Evolutionary conservation across 2,113 vertebrate species (phyloP).

Genomic region (Antennarius striatus): DNA sequence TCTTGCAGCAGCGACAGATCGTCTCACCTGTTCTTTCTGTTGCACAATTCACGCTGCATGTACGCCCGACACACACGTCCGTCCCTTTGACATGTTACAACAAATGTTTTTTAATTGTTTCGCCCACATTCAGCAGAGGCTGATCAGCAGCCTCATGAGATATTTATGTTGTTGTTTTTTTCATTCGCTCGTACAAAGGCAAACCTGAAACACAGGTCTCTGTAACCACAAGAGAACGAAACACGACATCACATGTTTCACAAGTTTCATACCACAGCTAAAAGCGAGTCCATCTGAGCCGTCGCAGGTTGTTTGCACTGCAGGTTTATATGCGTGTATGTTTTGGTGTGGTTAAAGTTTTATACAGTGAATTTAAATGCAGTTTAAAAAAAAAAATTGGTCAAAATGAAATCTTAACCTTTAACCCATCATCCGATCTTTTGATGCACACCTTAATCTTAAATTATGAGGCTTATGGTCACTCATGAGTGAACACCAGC

Average conservation of each 20-base stretch:
- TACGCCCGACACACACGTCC: too few relatives aligned
- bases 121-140: constrained; percentile 15
- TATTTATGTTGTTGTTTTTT: not conserved
- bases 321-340: constrained; percentile 32
- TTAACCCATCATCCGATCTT: not conserved
- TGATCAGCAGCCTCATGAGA: constrained; percentile 7
- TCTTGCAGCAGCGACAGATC: constrained; percentile 60
- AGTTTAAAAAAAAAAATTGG: too few relatives aligned
- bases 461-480: constrained; percentile 11
- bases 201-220: constrained; percentile 52
- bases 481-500: constrained; percentile 3
- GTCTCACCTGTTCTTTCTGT: constrained; percentile 58
- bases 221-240: not conserved
- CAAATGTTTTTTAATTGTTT: constrained; percentile 26
- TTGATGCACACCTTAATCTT: not conserved
- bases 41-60: constrained; percentile 3
- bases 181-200: not conserved
- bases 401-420: not conserved
- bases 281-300: constrained; percentile 5
- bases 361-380: too few relatives aligned
- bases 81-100: constrained; percentile 4
- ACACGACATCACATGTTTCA: not conserved
- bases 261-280: not conserved
- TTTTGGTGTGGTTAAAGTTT: constrained; percentile 26
- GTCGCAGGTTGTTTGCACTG: not conserved